Evolutionary conservation across 2,797 vertebrate genomes (phyloP).

Genomic region (Manis pentadactyla): DNA sequence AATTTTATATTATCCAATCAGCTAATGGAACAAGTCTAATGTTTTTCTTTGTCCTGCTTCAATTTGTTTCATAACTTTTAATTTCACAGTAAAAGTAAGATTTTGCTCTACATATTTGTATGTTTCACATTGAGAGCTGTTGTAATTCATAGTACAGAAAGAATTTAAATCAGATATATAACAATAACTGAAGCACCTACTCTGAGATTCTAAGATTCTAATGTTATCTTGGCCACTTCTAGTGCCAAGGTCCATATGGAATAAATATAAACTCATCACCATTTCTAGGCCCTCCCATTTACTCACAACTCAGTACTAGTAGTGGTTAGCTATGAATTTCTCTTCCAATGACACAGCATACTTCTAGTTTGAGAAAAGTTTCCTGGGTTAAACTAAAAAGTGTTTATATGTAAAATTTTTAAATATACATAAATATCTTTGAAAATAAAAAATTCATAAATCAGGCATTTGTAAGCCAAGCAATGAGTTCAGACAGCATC

Average conservation of each 20-base stretch:
- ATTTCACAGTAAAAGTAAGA: neutral
- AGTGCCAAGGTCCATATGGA: neutral
- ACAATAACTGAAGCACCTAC: neutral
- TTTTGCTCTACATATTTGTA: neutral
- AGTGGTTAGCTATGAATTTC: neutral
- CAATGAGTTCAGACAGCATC: neutral
- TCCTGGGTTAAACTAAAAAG: neutral
- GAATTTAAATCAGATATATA: neutral
- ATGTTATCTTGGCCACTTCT: neutral
- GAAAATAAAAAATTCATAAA: neutral
- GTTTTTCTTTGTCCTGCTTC: neutral
- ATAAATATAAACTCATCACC: slow-evolving; percentile 37
- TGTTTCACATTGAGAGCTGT: neutral
- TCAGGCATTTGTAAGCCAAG: neutral
- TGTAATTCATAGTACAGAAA: neutral
- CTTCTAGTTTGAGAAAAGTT: neutral
- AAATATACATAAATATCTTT: neutral
- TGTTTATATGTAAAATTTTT: slow-evolving; percentile 22
- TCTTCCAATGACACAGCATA: slow-evolving; percentile 2
- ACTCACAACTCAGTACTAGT: neutral
- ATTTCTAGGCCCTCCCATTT: neutral
- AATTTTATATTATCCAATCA: neutral
- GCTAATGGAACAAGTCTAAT: neutral
- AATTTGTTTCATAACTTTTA: neutral
- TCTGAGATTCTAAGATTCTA: neutral